These are phyloP conservation scores for Drosophila fulvimacula DNA, from an alignment of 2,888 invertebrate species.

Conservation along the genomic window DNA sequence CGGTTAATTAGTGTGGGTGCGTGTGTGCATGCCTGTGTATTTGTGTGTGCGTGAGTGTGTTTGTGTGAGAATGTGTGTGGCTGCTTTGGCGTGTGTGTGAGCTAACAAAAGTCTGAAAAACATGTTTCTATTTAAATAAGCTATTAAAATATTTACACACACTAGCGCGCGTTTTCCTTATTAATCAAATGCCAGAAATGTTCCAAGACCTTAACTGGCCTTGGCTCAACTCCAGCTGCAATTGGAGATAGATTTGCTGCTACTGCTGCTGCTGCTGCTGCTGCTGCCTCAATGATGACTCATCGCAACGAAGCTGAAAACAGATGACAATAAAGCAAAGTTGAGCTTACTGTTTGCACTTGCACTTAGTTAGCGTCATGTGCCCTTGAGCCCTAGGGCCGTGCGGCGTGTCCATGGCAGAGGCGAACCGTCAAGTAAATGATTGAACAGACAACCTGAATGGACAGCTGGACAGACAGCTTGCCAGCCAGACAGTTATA, in stretches of 20 bases:
- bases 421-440: conserved; percentile 4
- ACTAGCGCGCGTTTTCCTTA: conserved; percentile 41
- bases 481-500: not conserved
- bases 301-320: not conserved
- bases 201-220: conserved; percentile 22
- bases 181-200: conserved; percentile 48
- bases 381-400: conserved; percentile 33
- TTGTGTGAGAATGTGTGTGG: too few species aligned
- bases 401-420: not conserved
- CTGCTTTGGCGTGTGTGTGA: conserved; percentile 19
- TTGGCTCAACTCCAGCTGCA: conserved; percentile 11
- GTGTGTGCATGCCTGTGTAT: conserved; percentile 22
- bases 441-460: not conserved
- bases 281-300: conserved; percentile 10
- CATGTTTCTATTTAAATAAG: conserved; percentile 77
- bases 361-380: conserved; percentile 2
- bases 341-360: not conserved
- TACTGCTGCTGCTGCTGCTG: conserved; percentile 5
- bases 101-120: conserved; percentile 79
- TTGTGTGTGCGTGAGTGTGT: conserved; percentile 15
- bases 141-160: conserved; percentile 75
- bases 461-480: not conserved
- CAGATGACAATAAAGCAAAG: conserved; percentile 8
- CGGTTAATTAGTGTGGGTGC: conserved; percentile 28
- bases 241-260: conserved; percentile 8